Evolutionary conservation across 2,888 invertebrate genomes (phyloP), one percentile per base, ranked within the genome.

Genomic region (Allygus modestus): DNA sequence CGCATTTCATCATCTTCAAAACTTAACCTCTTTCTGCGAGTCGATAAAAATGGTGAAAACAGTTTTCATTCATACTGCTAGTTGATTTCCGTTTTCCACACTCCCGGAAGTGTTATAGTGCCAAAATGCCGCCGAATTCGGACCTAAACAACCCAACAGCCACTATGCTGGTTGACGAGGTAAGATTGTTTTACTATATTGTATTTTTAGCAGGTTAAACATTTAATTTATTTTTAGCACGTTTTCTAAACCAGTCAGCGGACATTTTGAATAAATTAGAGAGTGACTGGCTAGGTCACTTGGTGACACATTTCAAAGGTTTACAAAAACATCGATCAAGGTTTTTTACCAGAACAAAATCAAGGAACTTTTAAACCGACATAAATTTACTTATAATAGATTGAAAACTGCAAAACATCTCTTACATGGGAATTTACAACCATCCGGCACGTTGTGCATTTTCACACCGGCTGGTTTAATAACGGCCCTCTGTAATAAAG

Each of bases 251-350:
- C 65, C 26, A 17, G 65, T 65, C 15, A 4, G 65, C 31, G 31
- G 65, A 58, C 65, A 65, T 65, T 17, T 65, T 65, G 65, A 65
- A 65, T 65, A 65, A 28, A 65, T 65, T 65, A 65, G 65, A 65
- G 31, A 65, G 65, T 11, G 4, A 37, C 37, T 9, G 4, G 37
- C 37, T 23, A 2, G 58, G 58, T 58, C 20, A 12, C 20, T 58
- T 23, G 58, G 2, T 23, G 58, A 4, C 23, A 7, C 46, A n/a
- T n/a, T n/a, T n/a, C n/a, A n/a, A n/a, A n/a, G n/a, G n/a, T n/a
- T n/a, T n/a, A n/a, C n/a, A n/a, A n/a, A n/a, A n/a, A n/a, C n/a
- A n/a, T n/a, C n/a, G n/a, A n/a, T n/a, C n/a, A n/a, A n/a, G n/a
- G n/a, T n/a, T n/a, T n/a, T n/a, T n/a, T n/a, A n/a, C n/a, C n/a